A percentile compares a stretch with the other conserved stretches of the same genome.
phyloP scores from a whole-genome alignment of 2,113 vertebrate genomes.

The Hemiscyllium ocellatum region DNA sequence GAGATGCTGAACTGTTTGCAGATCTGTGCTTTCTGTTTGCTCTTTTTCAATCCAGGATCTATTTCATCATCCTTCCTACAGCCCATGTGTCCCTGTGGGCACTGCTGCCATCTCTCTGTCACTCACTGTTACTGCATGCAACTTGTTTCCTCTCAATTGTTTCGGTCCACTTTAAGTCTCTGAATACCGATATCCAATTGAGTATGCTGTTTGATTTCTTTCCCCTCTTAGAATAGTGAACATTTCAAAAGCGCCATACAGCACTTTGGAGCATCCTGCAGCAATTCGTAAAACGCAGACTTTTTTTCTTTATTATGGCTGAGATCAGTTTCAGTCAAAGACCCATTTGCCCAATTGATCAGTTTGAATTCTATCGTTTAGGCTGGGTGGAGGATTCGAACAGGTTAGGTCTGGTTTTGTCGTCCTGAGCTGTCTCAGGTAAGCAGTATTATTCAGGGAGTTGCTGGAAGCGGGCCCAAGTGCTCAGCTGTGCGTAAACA shows the following conservation, averaged over 20 bases:
- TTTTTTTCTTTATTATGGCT: background rate
- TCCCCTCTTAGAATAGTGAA: background rate
- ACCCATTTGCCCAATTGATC: background rate
- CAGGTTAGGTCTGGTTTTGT: background rate
- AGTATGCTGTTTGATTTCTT: background rate
- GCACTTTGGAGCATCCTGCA: background rate
- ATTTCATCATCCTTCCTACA: background rate
- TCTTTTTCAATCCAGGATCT: background rate
- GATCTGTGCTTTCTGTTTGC: background rate
- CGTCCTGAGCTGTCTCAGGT: too few species aligned
- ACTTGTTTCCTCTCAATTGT: background rate
- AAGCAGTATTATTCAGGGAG: background rate
- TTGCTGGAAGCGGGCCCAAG: background rate
- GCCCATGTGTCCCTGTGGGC: background rate
- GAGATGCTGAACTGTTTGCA: background rate
- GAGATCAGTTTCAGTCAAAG: background rate
- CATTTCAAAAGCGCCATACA: background rate
- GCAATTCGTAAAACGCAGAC: background rate
- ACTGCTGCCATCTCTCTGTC: background rate
- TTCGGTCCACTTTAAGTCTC: background rate
- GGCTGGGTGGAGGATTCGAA: background rate
- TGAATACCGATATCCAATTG: background rate
- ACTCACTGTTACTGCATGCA: background rate
- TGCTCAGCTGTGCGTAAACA: background rate
- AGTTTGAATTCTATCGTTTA: background rate